Conservation (phyloP, 2,797 vertebrate species). For the Phrynocephalus vlangalii region DNA sequence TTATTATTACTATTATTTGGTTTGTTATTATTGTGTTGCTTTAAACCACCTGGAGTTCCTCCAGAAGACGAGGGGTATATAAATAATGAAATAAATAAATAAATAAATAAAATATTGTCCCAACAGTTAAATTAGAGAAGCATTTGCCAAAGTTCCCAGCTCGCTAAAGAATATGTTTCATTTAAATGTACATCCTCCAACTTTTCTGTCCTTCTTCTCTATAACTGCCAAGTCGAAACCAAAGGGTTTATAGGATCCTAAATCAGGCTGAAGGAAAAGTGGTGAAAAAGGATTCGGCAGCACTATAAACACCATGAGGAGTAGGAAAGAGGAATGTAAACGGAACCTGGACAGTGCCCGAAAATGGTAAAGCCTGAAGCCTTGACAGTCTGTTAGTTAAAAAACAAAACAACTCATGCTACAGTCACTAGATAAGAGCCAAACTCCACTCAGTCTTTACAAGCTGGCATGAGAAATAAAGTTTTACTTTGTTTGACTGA, state of each 20-base stretch:
- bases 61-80: too few species aligned
- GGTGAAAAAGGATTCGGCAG: not conserved
- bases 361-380: slow-evolving; percentile 70
- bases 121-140: slow-evolving; percentile 1
- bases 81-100: too few species aligned
- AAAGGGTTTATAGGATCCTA: slow-evolving; percentile 6
- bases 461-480: not conserved
- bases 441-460: slow-evolving; percentile 48
- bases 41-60: too few species aligned
- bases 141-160: slow-evolving; percentile 2
- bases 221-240: slow-evolving; percentile 29
- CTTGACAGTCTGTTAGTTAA: slow-evolving; percentile 53
- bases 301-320: slow-evolving; percentile 18
- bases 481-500: not conserved
- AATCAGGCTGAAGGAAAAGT: rapidly evolving
- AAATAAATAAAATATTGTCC: not conserved
- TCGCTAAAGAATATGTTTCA: not conserved
- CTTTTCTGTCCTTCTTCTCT: not conserved
- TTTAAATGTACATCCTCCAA: not conserved
- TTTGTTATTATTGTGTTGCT: too few species aligned
- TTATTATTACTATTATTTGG: too few species aligned
- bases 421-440: slow-evolving; percentile 30
- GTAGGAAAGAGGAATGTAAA: slow-evolving; percentile 70
- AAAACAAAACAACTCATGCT: not conserved
- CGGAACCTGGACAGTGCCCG: slow-evolving; percentile 45